Conservation (phyloP, 2,888 invertebrate species). For the Belgica antarctica region DNA sequence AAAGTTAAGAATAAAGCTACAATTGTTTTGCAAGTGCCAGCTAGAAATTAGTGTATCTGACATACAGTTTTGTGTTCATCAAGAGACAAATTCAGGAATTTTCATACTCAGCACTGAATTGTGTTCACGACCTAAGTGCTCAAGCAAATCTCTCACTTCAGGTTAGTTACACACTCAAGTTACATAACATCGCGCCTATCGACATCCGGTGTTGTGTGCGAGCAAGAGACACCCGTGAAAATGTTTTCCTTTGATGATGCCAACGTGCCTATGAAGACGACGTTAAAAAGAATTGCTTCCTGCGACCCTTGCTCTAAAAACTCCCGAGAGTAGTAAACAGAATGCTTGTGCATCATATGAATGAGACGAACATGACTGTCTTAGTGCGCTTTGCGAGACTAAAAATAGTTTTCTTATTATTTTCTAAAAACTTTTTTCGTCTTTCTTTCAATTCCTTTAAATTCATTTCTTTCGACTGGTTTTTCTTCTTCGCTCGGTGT, state of each 20-base stretch:
- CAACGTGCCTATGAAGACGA: neutral
- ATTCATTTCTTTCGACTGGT: conserved; percentile 13
- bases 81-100: neutral
- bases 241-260: too few species aligned
- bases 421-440: conserved; percentile 25
- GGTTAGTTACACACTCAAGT: conserved; percentile 2
- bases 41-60: too few species aligned
- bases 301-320: conserved; percentile 25
- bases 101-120: neutral
- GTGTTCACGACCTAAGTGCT: neutral
- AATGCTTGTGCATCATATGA: conserved; percentile 33
- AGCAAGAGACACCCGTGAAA: neutral
- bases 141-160: neutral
- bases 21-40: too few species aligned
- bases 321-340: neutral
- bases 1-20: neutral
- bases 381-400: neutral
- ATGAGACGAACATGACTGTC: conserved; percentile 9
- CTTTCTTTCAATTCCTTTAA: neutral
- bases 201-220: neutral
- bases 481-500: conserved; percentile 5
- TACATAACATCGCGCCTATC: neutral
- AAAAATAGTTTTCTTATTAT: conserved; percentile 35
- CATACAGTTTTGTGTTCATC: too few species aligned
- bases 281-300: neutral